Base-by-base conservation (phyloP, 2,113 vertebrate genomes). In the Solenodon paradoxus region DNA sequence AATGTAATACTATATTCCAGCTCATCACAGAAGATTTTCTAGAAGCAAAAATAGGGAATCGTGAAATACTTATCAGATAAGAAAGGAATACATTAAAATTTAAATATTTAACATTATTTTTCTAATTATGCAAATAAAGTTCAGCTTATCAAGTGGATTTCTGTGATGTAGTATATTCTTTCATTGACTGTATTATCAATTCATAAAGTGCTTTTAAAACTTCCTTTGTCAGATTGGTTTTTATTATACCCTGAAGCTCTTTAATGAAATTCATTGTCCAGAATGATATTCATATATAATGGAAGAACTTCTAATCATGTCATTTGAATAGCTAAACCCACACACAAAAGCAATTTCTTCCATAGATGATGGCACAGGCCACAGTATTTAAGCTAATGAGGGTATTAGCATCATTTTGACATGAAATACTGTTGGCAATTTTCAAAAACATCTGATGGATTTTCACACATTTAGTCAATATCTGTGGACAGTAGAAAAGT, bases 41-140 rank as follows among this genome's bases (percentile, higher is more conserved):
- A 90, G 64, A 77, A 90, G 32, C 15, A 47, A 80, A 79, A 90
- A 94, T 57, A 83, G 59, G 30, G 11, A 66, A 49, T 47, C 55
- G 42, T 40, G 38, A 71, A 92, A 72, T 45, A 85, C 7, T 71
- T 88, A 84, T 47, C 32, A 74, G 13, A 66, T 71, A 13, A 87
- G 87, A 87, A 51, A n/a, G 8, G 7, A 51, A 71, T 75, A 59
- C 7, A 66, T 77, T 94, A 80, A 88, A 51, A 24, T 80, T 69
- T 90, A 92, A 88, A 90, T 90, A 95, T 71, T 78, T 95, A 83
- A 74, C 61, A 69, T 42, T 83, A 72, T 90, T 79, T 95, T 92
- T 32, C 40, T 2, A 85, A 55, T 77, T 69, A 69, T 89, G n/a
- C 13, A 90, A 30, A 78, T 77, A 57, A 68, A 81, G 16, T 88